Base-by-base conservation (phyloP, 1,140 invertebrate species). In the Nebria ingens region DNA sequence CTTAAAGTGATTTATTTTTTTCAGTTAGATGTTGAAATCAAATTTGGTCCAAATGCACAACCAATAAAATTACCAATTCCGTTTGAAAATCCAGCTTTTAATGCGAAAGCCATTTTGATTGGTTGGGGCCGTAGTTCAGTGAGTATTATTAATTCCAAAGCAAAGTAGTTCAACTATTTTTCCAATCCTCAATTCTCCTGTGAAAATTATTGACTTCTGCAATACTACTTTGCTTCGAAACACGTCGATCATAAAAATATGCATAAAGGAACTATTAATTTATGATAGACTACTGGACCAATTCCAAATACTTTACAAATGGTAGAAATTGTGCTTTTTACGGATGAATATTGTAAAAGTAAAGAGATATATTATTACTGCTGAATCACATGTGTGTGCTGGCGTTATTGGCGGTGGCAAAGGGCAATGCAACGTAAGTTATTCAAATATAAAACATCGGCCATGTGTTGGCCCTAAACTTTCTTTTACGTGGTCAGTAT, bases 381-480 rank as follows among this genome's bases (percentile, higher is more conserved):
- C 54, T 1, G 54, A 23, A 0, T 67, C 59, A 6, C 66, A 72
- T 51, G 57, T 74, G n/a, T 74, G 72, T 53, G 68, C 67, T 2
- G 72, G 71, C 1, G 56, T 69, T 25, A 60, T 62, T 13, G 68
- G 67, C 52, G 72, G 72, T 11, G 68, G 71, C 9, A 68, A 65
- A 55, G 72, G 72, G 9, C 72, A 73, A 57, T 73, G 72, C 59
- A 73, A 67, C 53, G 72, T 61, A 65, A 58, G 61, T 59, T 17
- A 12, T 2, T 2, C 25, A 34, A 34, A 34, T 34, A 34, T 9
- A 34, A 34, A n/a, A n/a, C n/a, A n/a, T n/a, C n/a, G n/a, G n/a
- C n/a, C n/a, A n/a, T n/a, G n/a, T n/a, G n/a, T n/a, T n/a, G n/a
- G n/a, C n/a, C n/a, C n/a, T n/a, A n/a, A n/a, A n/a, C n/a, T n/a